phyloP scores from a whole-genome alignment of 2,113 vertebrate genomes.

The Heterocephalus glaber region DNA sequence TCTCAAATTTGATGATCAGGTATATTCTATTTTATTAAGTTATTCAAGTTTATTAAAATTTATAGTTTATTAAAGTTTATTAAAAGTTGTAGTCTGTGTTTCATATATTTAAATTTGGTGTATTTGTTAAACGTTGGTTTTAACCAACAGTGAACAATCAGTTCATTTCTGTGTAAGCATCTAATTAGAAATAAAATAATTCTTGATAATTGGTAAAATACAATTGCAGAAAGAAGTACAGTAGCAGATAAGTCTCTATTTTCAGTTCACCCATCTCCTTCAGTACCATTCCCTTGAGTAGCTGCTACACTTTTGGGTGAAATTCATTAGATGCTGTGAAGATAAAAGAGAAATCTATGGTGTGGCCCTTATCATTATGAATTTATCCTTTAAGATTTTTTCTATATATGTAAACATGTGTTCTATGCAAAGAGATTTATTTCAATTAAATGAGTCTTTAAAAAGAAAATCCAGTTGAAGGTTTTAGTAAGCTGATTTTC shows the following conservation, averaged over 20 bases:
- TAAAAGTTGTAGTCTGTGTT: slow-evolving; percentile 13
- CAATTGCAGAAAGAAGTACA: background rate
- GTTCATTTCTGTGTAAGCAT: background rate
- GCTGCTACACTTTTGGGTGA: background rate
- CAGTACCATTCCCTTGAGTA: background rate
- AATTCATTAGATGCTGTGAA: background rate
- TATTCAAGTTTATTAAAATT: slow-evolving; percentile 3
- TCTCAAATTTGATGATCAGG: slow-evolving; percentile 5
- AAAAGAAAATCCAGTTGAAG: background rate
- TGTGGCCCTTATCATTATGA: background rate
- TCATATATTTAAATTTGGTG: background rate
- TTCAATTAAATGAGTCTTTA: background rate
- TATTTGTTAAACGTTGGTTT: slow-evolving; percentile 34
- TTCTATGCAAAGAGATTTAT: background rate
- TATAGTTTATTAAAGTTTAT: slow-evolving; percentile 26
- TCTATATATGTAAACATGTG: background rate
- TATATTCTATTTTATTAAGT: background rate
- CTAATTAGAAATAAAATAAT: background rate
- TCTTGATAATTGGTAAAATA: background rate
- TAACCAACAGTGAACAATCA: background rate
- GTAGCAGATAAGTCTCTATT: background rate
- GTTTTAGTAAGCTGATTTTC: background rate
- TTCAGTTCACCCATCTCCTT: background rate
- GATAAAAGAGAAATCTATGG: background rate
- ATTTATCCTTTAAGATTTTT: background rate